These are phyloP conservation scores for Sus cebifrons DNA, from an alignment of 2,797 vertebrate genomes.

Conservation along the genomic window DNA sequence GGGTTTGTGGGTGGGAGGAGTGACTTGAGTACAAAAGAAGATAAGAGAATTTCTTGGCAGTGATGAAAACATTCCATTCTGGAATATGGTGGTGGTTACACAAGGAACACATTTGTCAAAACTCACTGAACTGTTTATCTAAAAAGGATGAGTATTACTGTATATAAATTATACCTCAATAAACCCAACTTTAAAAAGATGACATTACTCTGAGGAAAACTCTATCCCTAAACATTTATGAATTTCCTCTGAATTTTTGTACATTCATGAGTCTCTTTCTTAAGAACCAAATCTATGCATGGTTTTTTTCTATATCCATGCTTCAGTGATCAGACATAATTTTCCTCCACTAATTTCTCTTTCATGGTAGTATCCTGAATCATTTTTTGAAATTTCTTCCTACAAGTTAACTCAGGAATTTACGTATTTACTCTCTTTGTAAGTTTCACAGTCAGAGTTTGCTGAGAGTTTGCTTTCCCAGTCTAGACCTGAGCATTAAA, in stretches of 20 bases:
- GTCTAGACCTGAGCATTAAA: slow-evolving; percentile 31
- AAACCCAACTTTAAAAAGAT: slow-evolving; percentile 53
- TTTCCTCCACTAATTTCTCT: slow-evolving; percentile 75
- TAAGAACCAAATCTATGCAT: slow-evolving; percentile 25
- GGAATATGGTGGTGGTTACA: slow-evolving; percentile 13
- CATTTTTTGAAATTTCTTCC: slow-evolving; percentile 65
- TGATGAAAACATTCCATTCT: neutral
- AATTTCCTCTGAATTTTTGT: slow-evolving; percentile 63
- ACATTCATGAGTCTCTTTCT: slow-evolving; percentile 28
- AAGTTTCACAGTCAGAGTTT: slow-evolving; percentile 67
- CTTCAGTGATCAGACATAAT: slow-evolving; percentile 61
- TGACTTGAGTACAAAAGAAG: slow-evolving; percentile 13
- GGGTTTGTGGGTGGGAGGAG: neutral
- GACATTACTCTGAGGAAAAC: slow-evolving; percentile 40
- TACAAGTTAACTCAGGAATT: slow-evolving; percentile 58
- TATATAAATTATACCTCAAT: slow-evolving; percentile 55
- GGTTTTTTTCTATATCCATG: slow-evolving; percentile 64
- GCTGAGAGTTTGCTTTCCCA: neutral
- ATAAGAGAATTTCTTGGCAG: neutral
- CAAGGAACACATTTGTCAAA: slow-evolving; percentile 56
- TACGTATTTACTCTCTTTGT: slow-evolving; percentile 40
- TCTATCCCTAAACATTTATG: slow-evolving; percentile 36
- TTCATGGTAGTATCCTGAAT: slow-evolving; percentile 59
- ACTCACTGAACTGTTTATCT: neutral
- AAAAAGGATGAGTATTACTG: slow-evolving; percentile 34